Percentiles rank a stretch among this genome's conserved stretches.
These are phyloP conservation scores for Passer domesticus DNA, from an alignment of 2,113 vertebrate species.

Conservation along the genomic window DNA sequence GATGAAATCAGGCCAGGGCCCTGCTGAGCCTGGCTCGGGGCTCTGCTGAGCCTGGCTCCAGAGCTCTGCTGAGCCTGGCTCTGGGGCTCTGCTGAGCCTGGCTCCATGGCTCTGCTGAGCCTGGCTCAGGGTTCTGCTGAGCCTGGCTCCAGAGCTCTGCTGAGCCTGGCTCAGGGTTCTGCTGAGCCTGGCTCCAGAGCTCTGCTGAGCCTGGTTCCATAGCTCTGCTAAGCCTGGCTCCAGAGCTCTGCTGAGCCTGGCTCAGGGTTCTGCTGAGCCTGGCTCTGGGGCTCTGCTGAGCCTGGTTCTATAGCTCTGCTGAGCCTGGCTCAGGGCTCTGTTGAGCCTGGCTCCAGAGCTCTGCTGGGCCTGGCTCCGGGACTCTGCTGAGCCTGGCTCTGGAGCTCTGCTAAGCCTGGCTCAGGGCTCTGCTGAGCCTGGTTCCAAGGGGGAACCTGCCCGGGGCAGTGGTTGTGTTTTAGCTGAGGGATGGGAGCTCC, in stretches of 20 bases:
- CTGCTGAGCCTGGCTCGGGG: not conserved
- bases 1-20: not conserved
- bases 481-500: not conserved
- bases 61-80: not conserved
- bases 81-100: not conserved
- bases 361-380: not conserved
- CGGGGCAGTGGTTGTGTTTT: not conserved
- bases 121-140: not conserved
- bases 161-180: too few relatives aligned
- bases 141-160: too few relatives aligned
- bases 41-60: not conserved
- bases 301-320: not conserved
- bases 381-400: not conserved
- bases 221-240: not conserved
- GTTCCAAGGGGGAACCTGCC: not conserved
- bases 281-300: not conserved
- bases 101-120: not conserved
- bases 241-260: not conserved
- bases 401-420: too few relatives aligned
- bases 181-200: not conserved
- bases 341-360: not conserved
- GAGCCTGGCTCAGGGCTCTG: not conserved
- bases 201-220: not conserved
- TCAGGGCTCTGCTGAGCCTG: not conserved
- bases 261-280: not conserved